These are phyloP conservation scores for Astreopora myriophthalma DNA, from an alignment of 64 coral and sea anemone genomes.

Conservation along the genomic window DNA sequence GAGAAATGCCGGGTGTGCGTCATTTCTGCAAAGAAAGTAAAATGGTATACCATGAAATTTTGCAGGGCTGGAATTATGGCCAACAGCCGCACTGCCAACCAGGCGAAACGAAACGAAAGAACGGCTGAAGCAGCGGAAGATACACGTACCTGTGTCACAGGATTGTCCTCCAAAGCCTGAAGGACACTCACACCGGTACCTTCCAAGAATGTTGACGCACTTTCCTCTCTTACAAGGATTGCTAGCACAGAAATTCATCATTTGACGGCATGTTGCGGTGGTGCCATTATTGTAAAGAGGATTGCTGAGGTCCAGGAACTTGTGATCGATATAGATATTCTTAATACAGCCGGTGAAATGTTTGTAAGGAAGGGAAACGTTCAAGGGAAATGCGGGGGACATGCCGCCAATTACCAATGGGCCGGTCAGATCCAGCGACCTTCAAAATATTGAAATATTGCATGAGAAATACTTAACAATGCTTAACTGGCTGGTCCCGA, in stretches of 20 bases:
- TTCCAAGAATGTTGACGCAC: constrained; percentile 65
- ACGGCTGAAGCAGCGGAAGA: not conserved
- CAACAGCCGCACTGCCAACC: no score
- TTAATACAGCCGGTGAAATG: constrained; percentile 83
- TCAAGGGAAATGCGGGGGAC: not conserved
- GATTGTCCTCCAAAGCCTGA: constrained; percentile 75
- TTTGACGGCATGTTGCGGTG: constrained; percentile 56
- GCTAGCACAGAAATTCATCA: constrained; percentile 64
- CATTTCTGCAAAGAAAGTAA: not conserved
- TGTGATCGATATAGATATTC: constrained; percentile 82
- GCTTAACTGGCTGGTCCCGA: no score
- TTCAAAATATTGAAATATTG: no score
- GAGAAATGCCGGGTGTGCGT: constrained; percentile 46
- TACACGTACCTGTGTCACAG: constrained; percentile 80
- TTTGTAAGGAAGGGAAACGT: constrained; percentile 53
- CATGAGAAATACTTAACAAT: no score
- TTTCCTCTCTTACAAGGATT: constrained; percentile 72
- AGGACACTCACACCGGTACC: constrained; percentile 60
- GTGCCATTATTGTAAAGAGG: constrained; percentile 71
- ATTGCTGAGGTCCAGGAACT: constrained; percentile 71
- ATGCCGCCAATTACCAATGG: constrained; percentile 88
- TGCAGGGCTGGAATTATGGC: no score
- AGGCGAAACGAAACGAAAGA: no score
- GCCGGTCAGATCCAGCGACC: constrained; percentile 86
- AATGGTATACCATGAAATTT: no score